phyloP scores from a whole-genome alignment of 2,113 vertebrate species.

The Petroica traversi region DNA sequence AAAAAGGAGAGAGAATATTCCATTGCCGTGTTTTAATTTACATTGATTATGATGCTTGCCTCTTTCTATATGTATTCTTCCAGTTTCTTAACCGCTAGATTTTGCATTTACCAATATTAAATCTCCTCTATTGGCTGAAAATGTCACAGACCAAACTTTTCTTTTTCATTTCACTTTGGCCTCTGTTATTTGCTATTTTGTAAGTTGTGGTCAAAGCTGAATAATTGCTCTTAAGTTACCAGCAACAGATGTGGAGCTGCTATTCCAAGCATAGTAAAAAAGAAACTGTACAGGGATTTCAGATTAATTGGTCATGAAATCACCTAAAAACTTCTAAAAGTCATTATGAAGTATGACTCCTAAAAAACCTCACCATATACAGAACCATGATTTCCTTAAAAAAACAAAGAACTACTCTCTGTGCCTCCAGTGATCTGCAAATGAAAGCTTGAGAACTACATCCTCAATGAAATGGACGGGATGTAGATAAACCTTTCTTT shows the following conservation, averaged over 20 bases:
- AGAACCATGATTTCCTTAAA: conserved; percentile 21
- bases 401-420: background rate
- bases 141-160: background rate
- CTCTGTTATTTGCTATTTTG: background rate
- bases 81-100: background rate
- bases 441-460: background rate
- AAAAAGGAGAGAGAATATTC: background rate
- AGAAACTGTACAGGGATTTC: background rate
- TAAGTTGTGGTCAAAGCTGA: background rate
- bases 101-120: background rate
- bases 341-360: background rate
- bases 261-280: background rate
- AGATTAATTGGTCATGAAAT: conserved; percentile 40
- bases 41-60: background rate
- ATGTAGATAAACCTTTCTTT: conserved; percentile 40
- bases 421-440: background rate
- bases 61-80: background rate
- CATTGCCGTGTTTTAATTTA: background rate
- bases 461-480: background rate
- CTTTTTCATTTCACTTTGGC: background rate
- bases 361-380: background rate
- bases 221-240: background rate
- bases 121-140: background rate
- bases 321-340: conserved; percentile 19
- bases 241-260: background rate